Conservation (phyloP, 1,140 invertebrate species). For the Micrasema longulum region DNA sequence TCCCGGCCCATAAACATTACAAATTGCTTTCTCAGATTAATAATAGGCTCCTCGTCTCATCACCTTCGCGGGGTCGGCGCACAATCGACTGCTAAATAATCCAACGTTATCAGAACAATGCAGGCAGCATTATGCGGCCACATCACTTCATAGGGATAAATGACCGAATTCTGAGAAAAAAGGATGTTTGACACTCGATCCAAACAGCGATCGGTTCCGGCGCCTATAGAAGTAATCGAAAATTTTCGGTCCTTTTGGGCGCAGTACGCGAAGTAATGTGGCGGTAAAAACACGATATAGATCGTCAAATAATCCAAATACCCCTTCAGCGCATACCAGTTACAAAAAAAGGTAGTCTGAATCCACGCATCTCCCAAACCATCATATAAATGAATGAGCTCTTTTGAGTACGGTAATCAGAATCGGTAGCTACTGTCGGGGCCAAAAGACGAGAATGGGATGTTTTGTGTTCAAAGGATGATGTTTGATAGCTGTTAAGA, state of each 20-base stretch:
- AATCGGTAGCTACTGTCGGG: too few species aligned
- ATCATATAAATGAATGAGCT: too few species aligned
- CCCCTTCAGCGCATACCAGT: too few species aligned
- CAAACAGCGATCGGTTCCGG: constrained; percentile 38
- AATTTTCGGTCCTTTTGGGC: constrained; percentile 30
- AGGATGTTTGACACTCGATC: constrained; percentile 32
- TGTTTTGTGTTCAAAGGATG: not conserved
- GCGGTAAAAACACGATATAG: not conserved
- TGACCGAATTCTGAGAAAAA: constrained; percentile 29
- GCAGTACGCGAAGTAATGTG: constrained; percentile 30
- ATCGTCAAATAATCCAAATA: not conserved
- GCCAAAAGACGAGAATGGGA: too few species aligned
- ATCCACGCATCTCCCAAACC: too few species aligned
- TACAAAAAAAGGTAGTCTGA: too few species aligned
- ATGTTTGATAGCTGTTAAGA: not conserved
- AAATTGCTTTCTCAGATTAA: constrained; percentile 9
- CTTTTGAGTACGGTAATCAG: too few species aligned
- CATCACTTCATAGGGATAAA: constrained; percentile 24
- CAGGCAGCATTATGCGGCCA: constrained; percentile 16
- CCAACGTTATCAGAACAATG: constrained; percentile 23
- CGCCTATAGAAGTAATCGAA: constrained; percentile 42
- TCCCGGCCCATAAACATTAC: constrained; percentile 1
- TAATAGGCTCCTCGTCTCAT: not conserved
- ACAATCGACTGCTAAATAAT: constrained; percentile 24
- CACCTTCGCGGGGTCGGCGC: constrained; percentile 4